Evolutionary conservation across 1,140 invertebrate species (phyloP).

Genomic region (Euura saliciscinereae): DNA sequence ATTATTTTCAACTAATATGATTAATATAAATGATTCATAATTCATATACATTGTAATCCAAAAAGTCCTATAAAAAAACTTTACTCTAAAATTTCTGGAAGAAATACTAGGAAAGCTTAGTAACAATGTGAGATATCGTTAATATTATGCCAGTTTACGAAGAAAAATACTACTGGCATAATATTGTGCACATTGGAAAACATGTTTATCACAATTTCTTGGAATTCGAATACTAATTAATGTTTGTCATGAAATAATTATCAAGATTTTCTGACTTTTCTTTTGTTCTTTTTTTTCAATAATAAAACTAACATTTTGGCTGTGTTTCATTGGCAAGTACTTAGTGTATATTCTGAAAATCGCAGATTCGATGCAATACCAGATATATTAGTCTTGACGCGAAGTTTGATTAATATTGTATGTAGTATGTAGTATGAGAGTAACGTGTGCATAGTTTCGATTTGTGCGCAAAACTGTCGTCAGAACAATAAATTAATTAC

Average conservation of each 20-base stretch:
- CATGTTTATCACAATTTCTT: slow-evolving; percentile 29
- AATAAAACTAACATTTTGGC: background rate
- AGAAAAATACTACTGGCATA: slow-evolving; percentile 27
- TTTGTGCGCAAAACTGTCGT: too few species aligned
- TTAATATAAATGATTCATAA: background rate
- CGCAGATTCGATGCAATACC: background rate
- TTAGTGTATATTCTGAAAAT: background rate
- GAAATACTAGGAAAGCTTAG: slow-evolving; percentile 26
- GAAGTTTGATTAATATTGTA: background rate
- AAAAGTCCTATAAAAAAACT: slow-evolving; percentile 45
- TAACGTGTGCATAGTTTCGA: too few species aligned
- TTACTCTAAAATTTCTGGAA: slow-evolving; percentile 34
- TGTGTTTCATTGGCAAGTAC: background rate
- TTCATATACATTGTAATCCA: slow-evolving; percentile 29
- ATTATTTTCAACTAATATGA: background rate
- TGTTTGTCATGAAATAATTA: slow-evolving; percentile 23
- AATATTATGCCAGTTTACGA: slow-evolving; percentile 2
- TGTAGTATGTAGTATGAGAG: background rate
- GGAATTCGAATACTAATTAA: slow-evolving; percentile 29
- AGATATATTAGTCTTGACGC: background rate
- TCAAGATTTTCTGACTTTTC: slow-evolving; percentile 17
- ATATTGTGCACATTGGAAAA: slow-evolving; percentile 8
- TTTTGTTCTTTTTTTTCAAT: background rate
- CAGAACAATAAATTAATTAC: too few species aligned
- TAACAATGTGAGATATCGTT: slow-evolving; percentile 13